Base-by-base conservation (phyloP, 2,113 vertebrate genomes). In the Athene cunicularia region DNA sequence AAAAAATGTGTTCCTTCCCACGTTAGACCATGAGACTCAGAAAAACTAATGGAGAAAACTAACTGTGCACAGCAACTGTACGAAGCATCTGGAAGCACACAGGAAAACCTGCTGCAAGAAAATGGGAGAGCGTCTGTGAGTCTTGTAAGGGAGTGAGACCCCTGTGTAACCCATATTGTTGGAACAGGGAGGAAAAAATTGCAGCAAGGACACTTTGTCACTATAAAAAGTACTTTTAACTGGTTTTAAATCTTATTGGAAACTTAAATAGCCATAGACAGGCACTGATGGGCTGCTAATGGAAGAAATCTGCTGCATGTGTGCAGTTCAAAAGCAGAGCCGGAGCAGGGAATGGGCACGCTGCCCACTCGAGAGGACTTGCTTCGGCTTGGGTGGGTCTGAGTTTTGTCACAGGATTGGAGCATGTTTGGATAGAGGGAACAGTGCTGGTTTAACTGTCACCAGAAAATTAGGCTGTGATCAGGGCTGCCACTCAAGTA, bases 251-350 rank as follows among this genome's bases (percentile, higher is more conserved):
- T 59, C 35, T 64, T 73, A 17, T 16, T 53, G 32, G 79, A 80
- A 76, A 27, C 12, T 4, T 53, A 50, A 82, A 55, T 43, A 75
- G 71, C 43, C 15, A 9, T 2, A 27, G 86, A 43, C n/a, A 24
- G 49, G 28, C 30, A 41, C 52, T 33, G 53, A 30, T 41, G 55
- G 11, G 45, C 39, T 70, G n/a, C 24, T 13, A 43, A 26, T 17
- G 28, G 39, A 62, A 93, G 71, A 52, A 43, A 64, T 64, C 16
- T 41, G n/a, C 20, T 75, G 37, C 3, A 4, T 0, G 0, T 17
- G 19, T 76, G 33, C 1, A 3, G 19, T 49, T 62, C 73, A 85
- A 77, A 79, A 23, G 22, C 15, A 37, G 88, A 80, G 70, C 21
- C 45, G 43, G 56, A 81, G 63, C 45, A 53, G 39, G 41, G 41